Conservation (phyloP, 2,113 vertebrate species). For the Eleginops maclovinus region DNA sequence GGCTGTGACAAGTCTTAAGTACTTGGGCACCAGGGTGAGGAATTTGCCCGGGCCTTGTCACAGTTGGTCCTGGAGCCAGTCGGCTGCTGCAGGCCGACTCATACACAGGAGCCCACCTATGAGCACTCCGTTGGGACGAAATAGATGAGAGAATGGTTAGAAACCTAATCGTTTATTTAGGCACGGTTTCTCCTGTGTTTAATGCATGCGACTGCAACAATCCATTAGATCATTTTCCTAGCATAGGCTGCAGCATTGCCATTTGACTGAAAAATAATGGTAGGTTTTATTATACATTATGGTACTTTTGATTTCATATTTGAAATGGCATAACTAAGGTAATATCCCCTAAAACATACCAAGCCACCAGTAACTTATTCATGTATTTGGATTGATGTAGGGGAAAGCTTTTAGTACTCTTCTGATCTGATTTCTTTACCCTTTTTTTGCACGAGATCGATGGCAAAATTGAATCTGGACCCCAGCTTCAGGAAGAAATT, state of each 20-base stretch:
- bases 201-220: slow-evolving; percentile 39
- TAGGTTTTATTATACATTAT: slow-evolving; percentile 61
- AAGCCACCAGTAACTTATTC: slow-evolving; percentile 73
- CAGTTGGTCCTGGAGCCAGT: slow-evolving; percentile 82
- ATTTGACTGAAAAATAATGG: slow-evolving; percentile 61
- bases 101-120: slow-evolving; percentile 28
- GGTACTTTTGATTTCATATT: slow-evolving; percentile 71
- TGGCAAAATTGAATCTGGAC: slow-evolving; percentile 81
- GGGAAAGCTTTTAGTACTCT: slow-evolving; percentile 82
- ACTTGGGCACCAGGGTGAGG: slow-evolving; percentile 82
- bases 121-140: slow-evolving; percentile 12
- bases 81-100: slow-evolving; percentile 61
- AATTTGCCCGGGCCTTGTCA: slow-evolving; percentile 85
- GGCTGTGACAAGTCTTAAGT: slow-evolving; percentile 76
- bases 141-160: slow-evolving; percentile 31
- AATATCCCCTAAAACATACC: slow-evolving; percentile 74
- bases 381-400: slow-evolving; percentile 81
- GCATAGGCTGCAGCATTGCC: slow-evolving; percentile 30
- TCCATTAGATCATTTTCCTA: slow-evolving; percentile 59
- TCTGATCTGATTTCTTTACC: slow-evolving; percentile 79
- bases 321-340: slow-evolving; percentile 68
- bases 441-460: slow-evolving; percentile 78
- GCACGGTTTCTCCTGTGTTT: slow-evolving; percentile 38
- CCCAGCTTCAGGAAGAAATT: slow-evolving; percentile 58
- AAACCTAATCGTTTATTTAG: slow-evolving; percentile 45